These are phyloP conservation scores for Quadriops clusia DNA, from an alignment of 2,888 invertebrate species.

Conservation along the genomic window DNA sequence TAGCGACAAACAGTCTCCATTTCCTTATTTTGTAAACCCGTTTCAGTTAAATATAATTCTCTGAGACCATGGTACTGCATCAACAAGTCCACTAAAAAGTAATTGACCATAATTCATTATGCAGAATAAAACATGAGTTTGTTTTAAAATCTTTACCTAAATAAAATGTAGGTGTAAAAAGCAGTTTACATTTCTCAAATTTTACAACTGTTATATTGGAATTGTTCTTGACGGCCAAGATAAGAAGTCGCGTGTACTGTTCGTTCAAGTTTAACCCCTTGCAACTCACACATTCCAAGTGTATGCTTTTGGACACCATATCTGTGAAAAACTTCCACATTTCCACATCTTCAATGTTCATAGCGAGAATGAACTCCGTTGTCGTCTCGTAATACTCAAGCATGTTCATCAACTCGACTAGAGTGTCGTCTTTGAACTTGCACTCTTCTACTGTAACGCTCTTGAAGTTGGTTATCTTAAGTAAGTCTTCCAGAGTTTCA, in stretches of 20 bases:
- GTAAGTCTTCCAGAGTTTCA: conserved; percentile 30
- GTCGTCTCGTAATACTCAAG: conserved; percentile 31
- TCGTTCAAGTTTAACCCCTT: conserved; percentile 28
- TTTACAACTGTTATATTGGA: conserved; percentile 26
- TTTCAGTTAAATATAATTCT: conserved; percentile 30
- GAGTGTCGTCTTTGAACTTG: conserved; percentile 27
- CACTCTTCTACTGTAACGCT: conserved; percentile 27
- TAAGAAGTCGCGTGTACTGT: conserved; percentile 25
- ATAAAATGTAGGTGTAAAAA: conserved; percentile 28
- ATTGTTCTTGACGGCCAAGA: conserved; percentile 25
- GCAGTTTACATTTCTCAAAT: conserved; percentile 28
- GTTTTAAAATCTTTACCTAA: conserved; percentile 22
- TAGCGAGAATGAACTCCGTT: conserved; percentile 26
- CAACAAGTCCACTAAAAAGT: conserved; percentile 28
- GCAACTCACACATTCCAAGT: conserved; percentile 26
- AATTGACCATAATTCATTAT: no score
- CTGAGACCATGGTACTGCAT: conserved; percentile 25
- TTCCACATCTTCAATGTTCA: conserved; percentile 27
- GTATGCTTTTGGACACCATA: conserved; percentile 24
- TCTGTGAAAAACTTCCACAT: conserved; percentile 29
- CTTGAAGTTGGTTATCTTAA: conserved; percentile 30
- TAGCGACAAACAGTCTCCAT: conserved; percentile 28
- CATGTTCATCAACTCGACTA: conserved; percentile 30
- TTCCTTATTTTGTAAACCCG: conserved; percentile 31
- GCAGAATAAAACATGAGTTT: no score